Conservation (phyloP, 2,113 vertebrate species). For the Dipodomys merriami region DNA sequence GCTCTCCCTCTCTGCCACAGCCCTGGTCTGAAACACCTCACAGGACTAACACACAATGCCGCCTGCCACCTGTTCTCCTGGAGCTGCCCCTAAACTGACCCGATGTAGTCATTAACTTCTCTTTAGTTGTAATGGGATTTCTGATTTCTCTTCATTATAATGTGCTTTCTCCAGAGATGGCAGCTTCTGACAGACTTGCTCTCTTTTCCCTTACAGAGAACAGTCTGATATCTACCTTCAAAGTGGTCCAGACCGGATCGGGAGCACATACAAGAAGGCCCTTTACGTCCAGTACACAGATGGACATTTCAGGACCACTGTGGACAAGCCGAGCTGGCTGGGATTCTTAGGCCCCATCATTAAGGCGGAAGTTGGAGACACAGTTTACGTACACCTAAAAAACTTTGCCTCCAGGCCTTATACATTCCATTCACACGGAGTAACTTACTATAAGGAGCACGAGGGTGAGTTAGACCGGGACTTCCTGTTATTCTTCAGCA, state of each 20-base stretch:
- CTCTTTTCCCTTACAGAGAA: constrained; percentile 70
- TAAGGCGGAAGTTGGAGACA: constrained; percentile 89
- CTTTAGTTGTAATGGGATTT: too few species aligned
- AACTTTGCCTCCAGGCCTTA: constrained; percentile 89
- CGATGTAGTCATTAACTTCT: background rate
- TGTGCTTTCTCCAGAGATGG: background rate
- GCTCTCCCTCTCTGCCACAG: background rate
- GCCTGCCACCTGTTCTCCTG: background rate
- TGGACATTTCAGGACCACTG: constrained; percentile 72
- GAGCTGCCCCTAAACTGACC: background rate
- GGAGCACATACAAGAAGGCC: constrained; percentile 90
- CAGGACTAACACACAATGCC: background rate
- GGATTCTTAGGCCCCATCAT: constrained; percentile 91
- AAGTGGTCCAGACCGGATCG: constrained; percentile 86
- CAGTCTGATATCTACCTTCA: constrained; percentile 83
- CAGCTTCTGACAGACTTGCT: background rate
- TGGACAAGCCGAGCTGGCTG: constrained; percentile 89
- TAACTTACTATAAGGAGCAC: constrained; percentile 87
- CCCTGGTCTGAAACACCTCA: background rate
- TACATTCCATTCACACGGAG: constrained; percentile 87
- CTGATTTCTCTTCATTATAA: background rate
- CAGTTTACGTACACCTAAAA: constrained; percentile 88
- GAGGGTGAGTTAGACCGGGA: constrained; percentile 86
- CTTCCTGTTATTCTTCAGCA: background rate
- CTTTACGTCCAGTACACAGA: constrained; percentile 88